Base-by-base conservation (phyloP, 2,797 vertebrate species). In the Lophius americanus region DNA sequence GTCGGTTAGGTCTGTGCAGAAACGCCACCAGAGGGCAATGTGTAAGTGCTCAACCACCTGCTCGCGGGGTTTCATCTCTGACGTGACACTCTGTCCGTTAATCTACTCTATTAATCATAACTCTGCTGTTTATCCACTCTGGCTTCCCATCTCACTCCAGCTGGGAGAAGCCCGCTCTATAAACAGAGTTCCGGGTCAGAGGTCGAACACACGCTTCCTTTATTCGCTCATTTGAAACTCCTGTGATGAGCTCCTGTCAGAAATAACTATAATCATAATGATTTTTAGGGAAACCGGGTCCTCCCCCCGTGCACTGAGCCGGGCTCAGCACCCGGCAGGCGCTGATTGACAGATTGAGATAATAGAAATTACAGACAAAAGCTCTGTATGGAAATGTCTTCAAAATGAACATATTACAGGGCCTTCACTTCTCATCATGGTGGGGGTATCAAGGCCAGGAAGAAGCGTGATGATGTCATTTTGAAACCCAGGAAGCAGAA, bases 311-410 rank as follows among this genome's bases (percentile, higher is more conserved):
- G 9, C 84, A 51, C 67, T 75, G 79, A 79, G 79, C 68, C 6
- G 39, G 64, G 50, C 60, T 36, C 39, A 44, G 14, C 11, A 69
- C 51, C 73, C 0, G 52, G 68, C 68, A 56, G 66, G 54, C n/a
- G 13, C 62, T 82, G 85, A 90, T 57, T 89, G 90, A 89, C 88
- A 82, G 87, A 86, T 89, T 89, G 76, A 85, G 90, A 88, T 87
- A 85, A 85, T 73, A 59, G 72, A 88, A 87, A 84, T 85, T 68
- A 61, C 73, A 75, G 55, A 85, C 78, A 79, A 82, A 82, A 60
- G 59, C 55, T 73, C 54, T 79, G 83, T 75, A 83, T 85, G 81
- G 71, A 84, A 86, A 83, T 78, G 56, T 60, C 76, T 79, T 65
- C 76, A 38, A 66, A 82, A 81, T 79, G 73, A 51, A 80, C 73